These are phyloP conservation scores for Rhodophaea formosa DNA, from an alignment of 2,888 invertebrate species.

Conservation along the genomic window DNA sequence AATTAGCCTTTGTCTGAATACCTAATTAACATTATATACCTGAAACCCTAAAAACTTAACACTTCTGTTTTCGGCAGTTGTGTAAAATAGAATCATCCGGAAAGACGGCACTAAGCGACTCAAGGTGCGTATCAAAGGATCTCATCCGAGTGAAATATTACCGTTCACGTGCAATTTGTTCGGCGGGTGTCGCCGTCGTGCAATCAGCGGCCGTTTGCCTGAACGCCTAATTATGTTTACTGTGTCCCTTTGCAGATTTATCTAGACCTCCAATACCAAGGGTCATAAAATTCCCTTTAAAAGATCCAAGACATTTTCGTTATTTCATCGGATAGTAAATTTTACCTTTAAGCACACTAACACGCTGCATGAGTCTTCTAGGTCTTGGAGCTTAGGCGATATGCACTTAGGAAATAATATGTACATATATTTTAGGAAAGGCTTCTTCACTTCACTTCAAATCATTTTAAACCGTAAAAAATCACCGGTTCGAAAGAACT, in stretches of 20 bases:
- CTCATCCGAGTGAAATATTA: slow-evolving; percentile 55
- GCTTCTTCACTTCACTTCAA: too few relatives aligned
- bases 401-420: too few relatives aligned
- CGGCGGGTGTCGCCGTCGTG: slow-evolving; percentile 51
- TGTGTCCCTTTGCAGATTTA: slow-evolving; percentile 17
- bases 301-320: too few relatives aligned
- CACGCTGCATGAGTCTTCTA: too few relatives aligned
- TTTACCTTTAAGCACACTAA: too few relatives aligned
- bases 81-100: slow-evolving; percentile 21
- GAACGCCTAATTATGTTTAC: slow-evolving; percentile 67
- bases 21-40: too few relatives aligned
- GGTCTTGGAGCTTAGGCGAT: too few relatives aligned
- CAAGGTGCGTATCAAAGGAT: slow-evolving; percentile 49
- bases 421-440: too few relatives aligned
- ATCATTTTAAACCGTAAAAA: too few relatives aligned
- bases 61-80: slow-evolving; percentile 27
- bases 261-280: slow-evolving; percentile 13
- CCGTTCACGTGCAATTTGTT: slow-evolving; percentile 60
- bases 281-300: neutral
- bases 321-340: too few relatives aligned
- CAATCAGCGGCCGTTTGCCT: slow-evolving; percentile 55
- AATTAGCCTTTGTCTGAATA: slow-evolving; percentile 52
- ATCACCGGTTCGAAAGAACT: too few relatives aligned
- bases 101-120: slow-evolving; percentile 39
- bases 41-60: neutral